Evolutionary conservation across 2,797 vertebrate species (phyloP).

Genomic region (Cynodonichthys magdalenae): DNA sequence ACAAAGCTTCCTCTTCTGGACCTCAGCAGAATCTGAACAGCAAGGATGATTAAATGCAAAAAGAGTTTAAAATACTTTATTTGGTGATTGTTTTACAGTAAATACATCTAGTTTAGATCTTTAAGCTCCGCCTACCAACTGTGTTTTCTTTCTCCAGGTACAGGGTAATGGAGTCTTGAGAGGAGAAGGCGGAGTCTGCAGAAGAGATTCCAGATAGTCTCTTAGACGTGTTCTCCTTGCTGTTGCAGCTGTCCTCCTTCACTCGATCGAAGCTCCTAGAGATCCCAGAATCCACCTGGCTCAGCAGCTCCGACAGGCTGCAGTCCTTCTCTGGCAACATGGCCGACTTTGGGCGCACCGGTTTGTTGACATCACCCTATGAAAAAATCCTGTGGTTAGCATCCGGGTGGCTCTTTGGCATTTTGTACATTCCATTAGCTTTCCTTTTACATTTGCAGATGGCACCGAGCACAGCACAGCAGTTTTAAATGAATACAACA

Average conservation of each 20-base stretch:
- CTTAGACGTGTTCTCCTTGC: conserved; percentile 88
- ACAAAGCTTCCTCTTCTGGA: conserved; percentile 91
- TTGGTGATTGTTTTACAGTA: too few relatives aligned
- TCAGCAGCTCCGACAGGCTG: conserved; percentile 92
- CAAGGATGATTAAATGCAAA: background rate
- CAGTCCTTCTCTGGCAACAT: conserved; percentile 89
- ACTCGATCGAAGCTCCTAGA: conserved; percentile 89
- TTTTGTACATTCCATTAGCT: conserved; percentile 21
- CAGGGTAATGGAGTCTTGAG: conserved; percentile 93
- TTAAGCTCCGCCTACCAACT: conserved; percentile 75
- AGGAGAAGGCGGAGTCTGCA: conserved; percentile 97
- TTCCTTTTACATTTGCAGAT: background rate
- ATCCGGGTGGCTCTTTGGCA: conserved; percentile 13
- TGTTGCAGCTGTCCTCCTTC: conserved; percentile 88
- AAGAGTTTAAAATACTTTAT: too few relatives aligned
- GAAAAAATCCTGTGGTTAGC: conserved; percentile 16
- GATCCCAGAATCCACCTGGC: conserved; percentile 93
- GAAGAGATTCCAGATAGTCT: conserved; percentile 95
- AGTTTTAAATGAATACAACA: too few relatives aligned
- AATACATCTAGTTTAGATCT: background rate
- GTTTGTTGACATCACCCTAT: conserved; percentile 72
- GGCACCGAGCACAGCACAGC: too few relatives aligned
- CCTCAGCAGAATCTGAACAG: conserved; percentile 87
- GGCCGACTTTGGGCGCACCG: conserved; percentile 82
- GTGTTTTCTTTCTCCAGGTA: conserved; percentile 94